Evolutionary conservation across 2,797 vertebrate species (phyloP), one percentile per base, ranked within the genome.

Genomic region (Rhinophrynus dorsalis): DNA sequence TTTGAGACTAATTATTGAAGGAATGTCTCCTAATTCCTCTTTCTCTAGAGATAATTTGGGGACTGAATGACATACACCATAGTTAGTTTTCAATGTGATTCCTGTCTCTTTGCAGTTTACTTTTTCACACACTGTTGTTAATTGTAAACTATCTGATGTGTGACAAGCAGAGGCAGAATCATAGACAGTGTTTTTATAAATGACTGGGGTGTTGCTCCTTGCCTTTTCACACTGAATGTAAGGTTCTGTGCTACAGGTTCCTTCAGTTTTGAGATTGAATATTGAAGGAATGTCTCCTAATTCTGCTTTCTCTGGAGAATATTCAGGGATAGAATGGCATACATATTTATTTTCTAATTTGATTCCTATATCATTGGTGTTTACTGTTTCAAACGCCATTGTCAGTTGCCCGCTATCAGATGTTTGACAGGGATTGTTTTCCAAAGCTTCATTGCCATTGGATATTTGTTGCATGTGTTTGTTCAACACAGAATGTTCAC

Each of bases 371-470:
- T 17, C 38, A 21, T 37, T 61, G 77, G 79, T 44, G 35, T 50
- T 9, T 6, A 1, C 3, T 82, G 83, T 12, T 84, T 82, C 5
- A 82, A 81, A 40, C 61, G 26, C 35, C 68, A 86, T 76, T 47
- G 77, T 13, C 3, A n/a, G n/a, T n/a, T 74, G 75, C 29, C 61
- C 56, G 51, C 9, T 51, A 12, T 2, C 0, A 20, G 50, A 30
- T 10, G 12, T 26, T 1, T 63, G 18, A 8, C 21, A 56, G 27
- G 11, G 26, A 29, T n/a, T 47, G 54, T 48, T 44, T 35, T 3
- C 9, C 17, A 13, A 12, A 13, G 20, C 68, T n/a, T 52, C 29
- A 76, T 63, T 24, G 21, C 7, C 44, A 9, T 30, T 5, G 2
- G 23, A 12, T 32, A 17, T 20, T 15, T 9, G 6, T 15, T 30